Percentiles rank a stretch among this genome's conserved stretches.
Evolutionary conservation across 2,797 vertebrate genomes (phyloP).

Genomic region (Crotalus adamanteus): DNA sequence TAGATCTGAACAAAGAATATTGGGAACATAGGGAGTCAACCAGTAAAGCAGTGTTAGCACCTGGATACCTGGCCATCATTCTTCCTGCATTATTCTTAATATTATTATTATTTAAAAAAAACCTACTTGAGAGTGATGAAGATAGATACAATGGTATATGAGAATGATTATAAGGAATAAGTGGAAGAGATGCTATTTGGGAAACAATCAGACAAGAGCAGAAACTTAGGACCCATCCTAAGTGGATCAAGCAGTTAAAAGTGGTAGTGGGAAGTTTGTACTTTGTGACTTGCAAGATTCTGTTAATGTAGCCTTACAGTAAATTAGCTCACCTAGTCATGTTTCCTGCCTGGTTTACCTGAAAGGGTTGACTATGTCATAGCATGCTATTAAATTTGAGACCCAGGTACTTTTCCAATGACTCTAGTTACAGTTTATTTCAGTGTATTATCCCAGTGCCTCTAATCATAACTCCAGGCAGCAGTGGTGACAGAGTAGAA

Average conservation of each 20-base stretch:
- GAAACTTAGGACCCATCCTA: not conserved
- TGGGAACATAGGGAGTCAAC: not conserved
- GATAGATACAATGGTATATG: not conserved
- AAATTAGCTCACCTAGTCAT: not conserved
- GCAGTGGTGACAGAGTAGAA: not conserved
- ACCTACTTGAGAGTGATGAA: not conserved
- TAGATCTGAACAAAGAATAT: not conserved
- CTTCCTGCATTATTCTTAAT: not conserved
- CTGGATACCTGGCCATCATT: not conserved
- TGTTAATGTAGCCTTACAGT: not conserved
- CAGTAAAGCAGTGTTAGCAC: not conserved
- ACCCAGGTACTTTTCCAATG: not conserved
- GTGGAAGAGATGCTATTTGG: not conserved
- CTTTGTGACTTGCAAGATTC: not conserved
- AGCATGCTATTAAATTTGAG: not conserved
- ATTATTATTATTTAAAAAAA: not conserved
- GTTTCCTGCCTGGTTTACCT: not conserved
- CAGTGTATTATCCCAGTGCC: not conserved
- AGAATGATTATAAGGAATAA: not conserved
- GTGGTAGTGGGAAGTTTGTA: not conserved
- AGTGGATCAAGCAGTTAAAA: not conserved
- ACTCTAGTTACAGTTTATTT: not conserved
- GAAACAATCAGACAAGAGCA: not conserved
- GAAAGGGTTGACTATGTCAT: not conserved
- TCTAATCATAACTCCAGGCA: not conserved